These are phyloP conservation scores for Spinus olivaceus DNA, from an alignment of 2,797 vertebrate species.

Conservation along the genomic window DNA sequence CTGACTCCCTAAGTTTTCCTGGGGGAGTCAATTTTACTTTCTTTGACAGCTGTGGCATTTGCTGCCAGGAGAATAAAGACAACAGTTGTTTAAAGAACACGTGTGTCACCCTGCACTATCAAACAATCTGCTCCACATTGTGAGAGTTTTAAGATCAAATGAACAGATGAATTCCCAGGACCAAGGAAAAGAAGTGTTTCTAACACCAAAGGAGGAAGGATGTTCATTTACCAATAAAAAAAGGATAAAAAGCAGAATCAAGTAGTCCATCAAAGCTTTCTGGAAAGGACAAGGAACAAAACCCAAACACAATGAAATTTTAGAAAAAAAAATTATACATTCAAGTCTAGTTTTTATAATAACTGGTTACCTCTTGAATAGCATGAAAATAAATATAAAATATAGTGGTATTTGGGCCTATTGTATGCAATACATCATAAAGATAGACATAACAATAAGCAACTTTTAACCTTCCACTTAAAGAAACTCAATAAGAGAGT, in stretches of 20 bases:
- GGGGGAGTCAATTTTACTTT: conserved; percentile 51
- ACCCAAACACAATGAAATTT: not conserved
- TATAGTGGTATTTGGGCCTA: not conserved
- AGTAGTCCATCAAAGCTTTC: not conserved
- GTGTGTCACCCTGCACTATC: conserved; percentile 20
- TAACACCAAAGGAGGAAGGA: not conserved
- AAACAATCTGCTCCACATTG: conserved; percentile 28
- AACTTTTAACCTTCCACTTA: not conserved
- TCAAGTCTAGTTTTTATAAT: not conserved
- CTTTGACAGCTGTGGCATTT: conserved; percentile 50
- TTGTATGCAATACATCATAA: not conserved
- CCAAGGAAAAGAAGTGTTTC: not conserved
- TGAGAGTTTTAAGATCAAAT: not conserved
- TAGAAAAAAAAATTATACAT: not conserved
- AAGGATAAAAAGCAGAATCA: not conserved
- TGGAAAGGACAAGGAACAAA: not conserved
- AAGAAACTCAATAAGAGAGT: not conserved
- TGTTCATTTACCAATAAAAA: not conserved
- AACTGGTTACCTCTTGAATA: not conserved
- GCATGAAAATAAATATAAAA: not conserved
- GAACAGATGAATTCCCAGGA: not conserved
- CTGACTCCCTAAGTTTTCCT: conserved; percentile 57
- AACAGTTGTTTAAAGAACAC: conserved; percentile 10
- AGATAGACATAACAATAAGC: not conserved
- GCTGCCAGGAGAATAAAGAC: conserved; percentile 48